Evolutionary conservation across 2,888 invertebrate genomes (phyloP), one percentile per base, ranked within the genome.

Genomic region (Oligia fasciuncula): DNA sequence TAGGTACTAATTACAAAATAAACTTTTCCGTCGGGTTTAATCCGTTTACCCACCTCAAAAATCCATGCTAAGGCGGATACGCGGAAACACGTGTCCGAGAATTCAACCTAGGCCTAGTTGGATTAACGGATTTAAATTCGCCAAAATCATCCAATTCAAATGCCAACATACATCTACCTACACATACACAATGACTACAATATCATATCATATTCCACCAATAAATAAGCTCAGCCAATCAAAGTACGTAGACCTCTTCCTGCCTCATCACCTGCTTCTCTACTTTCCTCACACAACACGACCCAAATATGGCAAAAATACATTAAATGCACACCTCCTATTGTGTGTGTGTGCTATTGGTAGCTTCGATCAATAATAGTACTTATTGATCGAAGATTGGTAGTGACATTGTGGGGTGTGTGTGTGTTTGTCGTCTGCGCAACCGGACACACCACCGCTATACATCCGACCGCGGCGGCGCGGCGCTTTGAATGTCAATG

Each of bases 381-480:
- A n/a, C n/a, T n/a, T n/a, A n/a, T n/a, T n/a, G n/a, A n/a, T n/a
- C n/a, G n/a, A n/a, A n/a, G n/a, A 17, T 60, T 71, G 43, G 9
- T 62, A 19, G 29, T 79, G 29, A 43, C 29, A 54, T 43, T 46
- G 54, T 65, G 6, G 35, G n/a, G 29, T 54, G 51, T 51, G 46
- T 73, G 54, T 80, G 54, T 76, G 70, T 73, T 63, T 74, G 74
- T 77, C 71, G 83, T 66, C 73, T 86, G 75, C 66, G 76, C 87
- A 80, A 89, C 89, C 89, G 89, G 90, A 89, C 78, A 85, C 75
- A 85, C 79, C 67, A 86, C 90, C 89, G 89, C 89, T 90, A 80
- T 29, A 89, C 80, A 85, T 90, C 89, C 90, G 86, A 89, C 80
- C 70, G 75, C 77, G 67, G 71, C n/a, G 73, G 40, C 84, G 71